These are phyloP conservation scores for Thrips palmi DNA, from an alignment of 1,140 invertebrate genomes.

Conservation along the genomic window DNA sequence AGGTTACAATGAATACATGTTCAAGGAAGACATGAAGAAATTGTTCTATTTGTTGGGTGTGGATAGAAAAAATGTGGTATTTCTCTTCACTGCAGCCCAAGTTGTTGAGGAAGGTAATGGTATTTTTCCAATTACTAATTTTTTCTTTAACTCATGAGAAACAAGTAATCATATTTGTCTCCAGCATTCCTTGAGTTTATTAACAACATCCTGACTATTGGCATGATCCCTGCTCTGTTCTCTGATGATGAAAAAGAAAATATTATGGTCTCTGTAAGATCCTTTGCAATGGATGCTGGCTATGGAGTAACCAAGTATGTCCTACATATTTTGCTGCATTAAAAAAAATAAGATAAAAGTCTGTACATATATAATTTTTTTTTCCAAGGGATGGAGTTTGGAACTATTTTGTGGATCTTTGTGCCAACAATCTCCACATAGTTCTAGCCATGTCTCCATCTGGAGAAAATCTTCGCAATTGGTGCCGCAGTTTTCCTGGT, in stretches of 20 bases:
- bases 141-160: not conserved
- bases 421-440: constrained; percentile 68
- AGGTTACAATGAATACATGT: constrained; percentile 61
- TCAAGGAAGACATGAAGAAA: constrained; percentile 70
- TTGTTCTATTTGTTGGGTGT: constrained; percentile 57
- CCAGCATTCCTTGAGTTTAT: constrained; percentile 68
- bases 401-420: constrained; percentile 62
- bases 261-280: constrained; percentile 45
- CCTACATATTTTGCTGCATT: constrained; percentile 1
- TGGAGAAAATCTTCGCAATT: constrained; percentile 56
- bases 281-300: constrained; percentile 44
- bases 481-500: constrained; percentile 77
- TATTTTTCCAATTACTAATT: not conserved
- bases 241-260: constrained; percentile 70
- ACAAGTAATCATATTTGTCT: constrained; percentile 8
- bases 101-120: constrained; percentile 27
- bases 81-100: constrained; percentile 67
- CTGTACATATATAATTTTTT: constrained; percentile 4
- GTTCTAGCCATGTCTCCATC: constrained; percentile 78
- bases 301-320: constrained; percentile 45
- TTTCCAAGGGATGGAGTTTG: constrained; percentile 53
- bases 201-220: constrained; percentile 76
- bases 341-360: not conserved
- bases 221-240: constrained; percentile 67
- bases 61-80: constrained; percentile 57